Evolutionary conservation across 2,888 invertebrate genomes (phyloP).

Genomic region (Thalpophila matura): DNA sequence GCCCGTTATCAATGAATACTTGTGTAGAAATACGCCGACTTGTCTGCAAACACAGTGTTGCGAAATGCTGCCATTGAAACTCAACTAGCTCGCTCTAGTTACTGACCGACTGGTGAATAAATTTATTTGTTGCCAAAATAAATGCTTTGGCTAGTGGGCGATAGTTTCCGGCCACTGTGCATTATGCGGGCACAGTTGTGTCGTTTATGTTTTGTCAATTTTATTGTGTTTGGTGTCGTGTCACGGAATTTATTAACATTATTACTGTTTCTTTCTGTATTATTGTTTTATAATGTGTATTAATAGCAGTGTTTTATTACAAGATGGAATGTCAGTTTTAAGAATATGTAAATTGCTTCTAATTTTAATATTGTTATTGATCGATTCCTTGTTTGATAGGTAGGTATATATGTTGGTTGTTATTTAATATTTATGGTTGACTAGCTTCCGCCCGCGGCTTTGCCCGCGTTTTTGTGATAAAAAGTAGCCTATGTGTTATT

Average conservation of each 20-base stretch:
- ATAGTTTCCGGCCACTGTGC: constrained; percentile 63
- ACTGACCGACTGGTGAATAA: constrained; percentile 49
- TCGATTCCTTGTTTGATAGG: constrained; percentile 6
- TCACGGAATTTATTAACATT: constrained; percentile 41
- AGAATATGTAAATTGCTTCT: background rate
- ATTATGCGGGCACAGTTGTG: constrained; percentile 15
- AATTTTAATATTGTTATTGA: background rate
- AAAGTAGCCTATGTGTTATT: too few relatives aligned
- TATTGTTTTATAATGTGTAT: constrained; percentile 6
- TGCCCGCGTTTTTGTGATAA: too few relatives aligned
- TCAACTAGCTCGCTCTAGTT: constrained; percentile 67
- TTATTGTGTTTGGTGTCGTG: constrained; percentile 29
- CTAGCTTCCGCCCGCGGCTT: too few relatives aligned
- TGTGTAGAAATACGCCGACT: constrained; percentile 79
- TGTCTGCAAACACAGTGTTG: constrained; percentile 81
- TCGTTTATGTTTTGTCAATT: constrained; percentile 34
- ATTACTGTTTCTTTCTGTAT: constrained; percentile 10
- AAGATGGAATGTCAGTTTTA: background rate
- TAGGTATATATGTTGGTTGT: too few relatives aligned
- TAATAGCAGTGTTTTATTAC: constrained; percentile 3
- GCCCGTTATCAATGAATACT: constrained; percentile 84
- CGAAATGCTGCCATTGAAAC: constrained; percentile 81
- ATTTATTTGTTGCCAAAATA: constrained; percentile 62
- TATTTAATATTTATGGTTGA: constrained; percentile 14
- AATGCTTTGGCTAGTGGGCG: constrained; percentile 57